Evolutionary conservation across 2,888 invertebrate species (phyloP), one percentile per base, ranked within the genome.

Genomic region (Synergus laeviventris): DNA sequence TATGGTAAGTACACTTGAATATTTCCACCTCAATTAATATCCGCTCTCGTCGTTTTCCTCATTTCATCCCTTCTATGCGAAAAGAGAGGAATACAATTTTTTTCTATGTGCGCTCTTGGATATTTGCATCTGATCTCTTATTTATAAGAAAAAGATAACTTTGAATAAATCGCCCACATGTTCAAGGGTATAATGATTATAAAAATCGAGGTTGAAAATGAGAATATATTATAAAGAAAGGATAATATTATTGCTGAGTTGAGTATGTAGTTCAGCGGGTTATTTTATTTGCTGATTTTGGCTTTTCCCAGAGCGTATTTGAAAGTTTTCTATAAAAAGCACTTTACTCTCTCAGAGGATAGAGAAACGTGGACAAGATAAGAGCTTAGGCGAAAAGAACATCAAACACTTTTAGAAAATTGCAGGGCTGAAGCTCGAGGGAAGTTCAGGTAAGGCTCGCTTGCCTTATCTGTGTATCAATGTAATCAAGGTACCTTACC

Each of bases 371-470:
- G 73, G 79, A 62, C 77, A 76, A 77, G 78, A 75, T 79, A 78
- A 79, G 79, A 78, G 76, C 78, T 62, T 79, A 77, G 74, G 78
- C 80, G 80, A 82, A 82, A 85, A 81, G 81, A 83, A 85, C 84
- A 82, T 82, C 82, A 81, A 81, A 81, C 82, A 83, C 76, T 80
- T 76, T 83, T 78, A 81, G 81, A 81, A 83, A 82, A 78, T 81
- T 78, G 81, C 78, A 75, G 75, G 79, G 77, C 61, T 75, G 76
- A 78, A 81, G 78, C 78, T 77, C 77, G 74, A 76, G 81, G 79
- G 81, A 81, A 73, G 76, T 54, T 60, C 66, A 39, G 54, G 77
- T 64, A 70, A 36, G 74, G 77, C 78, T 78, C 70, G 76, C 66
- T 80, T 76, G 77, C 77, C 77, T 82, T 80, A 82, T 82, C 82